phyloP scores from a whole-genome alignment of 2,888 invertebrate species.

The Emmelina monodactyla region DNA sequence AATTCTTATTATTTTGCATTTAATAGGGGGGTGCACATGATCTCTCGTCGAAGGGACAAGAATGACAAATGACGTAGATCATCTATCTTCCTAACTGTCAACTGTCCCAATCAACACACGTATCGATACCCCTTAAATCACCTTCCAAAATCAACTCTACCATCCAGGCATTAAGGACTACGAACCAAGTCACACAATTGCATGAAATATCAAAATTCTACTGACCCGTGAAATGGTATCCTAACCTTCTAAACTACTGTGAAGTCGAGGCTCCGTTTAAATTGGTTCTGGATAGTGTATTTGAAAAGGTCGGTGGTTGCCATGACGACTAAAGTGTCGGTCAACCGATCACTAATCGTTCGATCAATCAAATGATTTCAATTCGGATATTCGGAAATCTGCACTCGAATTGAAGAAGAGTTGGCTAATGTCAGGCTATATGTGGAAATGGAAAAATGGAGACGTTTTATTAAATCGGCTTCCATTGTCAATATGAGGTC shows the following conservation, averaged over 20 bases:
- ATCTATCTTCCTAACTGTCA: conserved; percentile 63
- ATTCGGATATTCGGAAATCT: conserved; percentile 16
- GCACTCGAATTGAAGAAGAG: not conserved
- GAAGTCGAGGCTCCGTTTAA: too few species aligned
- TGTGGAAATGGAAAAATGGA: not conserved
- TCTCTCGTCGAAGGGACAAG: conserved; percentile 37
- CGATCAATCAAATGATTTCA: conserved; percentile 40
- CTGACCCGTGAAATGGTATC: too few species aligned
- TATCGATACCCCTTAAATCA: conserved; percentile 33
- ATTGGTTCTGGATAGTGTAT: too few species aligned
- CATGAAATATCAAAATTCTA: too few species aligned
- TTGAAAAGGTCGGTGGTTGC: too few species aligned
- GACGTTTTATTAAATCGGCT: too few species aligned
- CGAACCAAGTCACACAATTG: too few species aligned
- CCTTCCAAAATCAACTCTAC: conserved; percentile 10
- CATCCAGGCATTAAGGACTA: too few species aligned
- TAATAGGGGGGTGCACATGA: conserved; percentile 47
- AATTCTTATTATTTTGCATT: conserved; percentile 52
- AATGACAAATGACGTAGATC: conserved; percentile 59
- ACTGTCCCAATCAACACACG: conserved; percentile 55
- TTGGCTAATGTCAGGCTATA: not conserved
- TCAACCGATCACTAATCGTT: conserved; percentile 38
- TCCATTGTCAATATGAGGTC: too few species aligned
- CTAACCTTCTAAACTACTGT: too few species aligned
- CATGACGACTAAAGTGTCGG: conserved; percentile 29